A percentile compares a stretch with the other conserved stretches of the same genome.
Evolutionary conservation across 2,888 invertebrate species (phyloP).

Genomic region (Euzophera pinguis): DNA sequence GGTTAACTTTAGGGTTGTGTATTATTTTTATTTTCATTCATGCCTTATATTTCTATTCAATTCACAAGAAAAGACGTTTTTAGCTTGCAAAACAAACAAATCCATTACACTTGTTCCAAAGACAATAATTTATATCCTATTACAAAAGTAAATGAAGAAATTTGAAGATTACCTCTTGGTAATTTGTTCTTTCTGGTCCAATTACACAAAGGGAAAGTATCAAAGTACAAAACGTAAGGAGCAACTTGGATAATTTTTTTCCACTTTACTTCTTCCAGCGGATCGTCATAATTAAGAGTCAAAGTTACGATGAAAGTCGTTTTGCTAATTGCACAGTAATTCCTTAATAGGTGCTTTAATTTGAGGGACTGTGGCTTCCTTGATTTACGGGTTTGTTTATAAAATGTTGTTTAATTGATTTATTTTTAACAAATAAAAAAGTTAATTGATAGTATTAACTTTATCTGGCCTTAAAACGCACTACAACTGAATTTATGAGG

Average conservation of each 20-base stretch:
- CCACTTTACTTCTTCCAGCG: constrained; percentile 31
- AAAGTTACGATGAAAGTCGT: constrained; percentile 38
- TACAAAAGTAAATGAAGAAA: constrained; percentile 54
- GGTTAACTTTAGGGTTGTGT: no score
- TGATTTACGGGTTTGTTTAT: neutral
- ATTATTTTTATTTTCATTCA: no score
- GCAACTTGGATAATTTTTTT: constrained; percentile 42
- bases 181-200: constrained; percentile 50
- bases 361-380: constrained; percentile 7
- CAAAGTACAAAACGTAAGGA: constrained; percentile 40
- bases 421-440: no score
- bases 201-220: constrained; percentile 44
- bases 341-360: constrained; percentile 30
- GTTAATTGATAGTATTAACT: no score
- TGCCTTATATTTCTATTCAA: no score
- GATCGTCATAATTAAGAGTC: constrained; percentile 38
- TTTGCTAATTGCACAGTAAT: constrained; percentile 39
- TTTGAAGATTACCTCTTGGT: constrained; percentile 41
- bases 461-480: no score
- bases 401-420: neutral
- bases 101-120: constrained; percentile 39
- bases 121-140: constrained; percentile 54
- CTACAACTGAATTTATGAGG: no score
- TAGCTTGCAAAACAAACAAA: constrained; percentile 23
- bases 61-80: no score